Conservation (phyloP, 2,113 vertebrate genomes). For the Indicator indicator region DNA sequence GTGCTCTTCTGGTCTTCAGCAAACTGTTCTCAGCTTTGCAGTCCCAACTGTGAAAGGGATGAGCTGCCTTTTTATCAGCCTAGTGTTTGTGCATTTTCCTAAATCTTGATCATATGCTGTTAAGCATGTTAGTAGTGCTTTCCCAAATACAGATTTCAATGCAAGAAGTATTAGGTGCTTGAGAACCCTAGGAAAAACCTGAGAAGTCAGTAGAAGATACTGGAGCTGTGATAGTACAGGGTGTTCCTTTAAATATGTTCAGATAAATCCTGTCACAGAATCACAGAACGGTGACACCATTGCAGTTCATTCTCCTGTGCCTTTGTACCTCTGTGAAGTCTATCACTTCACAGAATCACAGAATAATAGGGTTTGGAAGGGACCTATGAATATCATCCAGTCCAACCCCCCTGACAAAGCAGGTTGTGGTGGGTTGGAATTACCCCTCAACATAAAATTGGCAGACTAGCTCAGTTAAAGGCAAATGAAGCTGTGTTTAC, state of each 20-base stretch:
- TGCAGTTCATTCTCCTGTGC: too few species aligned
- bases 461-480: too few species aligned
- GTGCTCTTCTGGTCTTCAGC: neutral
- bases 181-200: neutral
- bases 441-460: too few species aligned
- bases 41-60: neutral
- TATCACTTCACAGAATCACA: too few species aligned
- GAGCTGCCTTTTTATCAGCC: neutral
- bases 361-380: too few species aligned
- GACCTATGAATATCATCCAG: too few species aligned
- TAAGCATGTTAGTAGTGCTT: neutral
- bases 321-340: too few species aligned
- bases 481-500: too few species aligned
- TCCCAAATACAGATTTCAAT: neutral
- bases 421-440: too few species aligned
- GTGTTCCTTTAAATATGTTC: neutral
- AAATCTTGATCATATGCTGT: neutral
- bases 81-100: neutral
- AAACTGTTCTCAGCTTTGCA: neutral
- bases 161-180: neutral
- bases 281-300: too few species aligned
- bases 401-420: too few species aligned
- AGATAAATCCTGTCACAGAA: neutral
- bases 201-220: neutral
- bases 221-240: neutral